Conservation (phyloP, 2,113 vertebrate species). For the Crocuta crocuta region DNA sequence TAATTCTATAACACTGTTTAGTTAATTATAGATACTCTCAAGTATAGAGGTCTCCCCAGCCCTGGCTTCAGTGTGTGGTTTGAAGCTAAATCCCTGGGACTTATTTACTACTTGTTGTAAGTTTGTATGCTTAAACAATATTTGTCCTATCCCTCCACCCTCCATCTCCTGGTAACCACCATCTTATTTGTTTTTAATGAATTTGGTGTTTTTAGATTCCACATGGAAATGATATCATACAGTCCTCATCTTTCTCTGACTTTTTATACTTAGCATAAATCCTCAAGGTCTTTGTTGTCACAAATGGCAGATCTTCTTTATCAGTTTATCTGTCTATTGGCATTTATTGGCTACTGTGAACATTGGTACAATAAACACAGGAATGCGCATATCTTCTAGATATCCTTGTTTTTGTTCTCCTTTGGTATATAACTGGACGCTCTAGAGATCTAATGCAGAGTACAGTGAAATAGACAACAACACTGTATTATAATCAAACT, state of each 20-base stretch:
- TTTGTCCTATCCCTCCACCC: not conserved
- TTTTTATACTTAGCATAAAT: not conserved
- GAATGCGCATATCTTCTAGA: not conserved
- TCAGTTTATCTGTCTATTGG: not conserved
- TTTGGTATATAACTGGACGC: not conserved
- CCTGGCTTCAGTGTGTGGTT: not conserved
- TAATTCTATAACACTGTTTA: not conserved
- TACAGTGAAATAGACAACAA: not conserved
- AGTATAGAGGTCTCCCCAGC: not conserved
- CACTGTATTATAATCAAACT: not conserved
- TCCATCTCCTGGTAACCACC: not conserved
- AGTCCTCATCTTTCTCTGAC: not conserved
- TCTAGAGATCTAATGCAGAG: not conserved
- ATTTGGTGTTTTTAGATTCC: not conserved
- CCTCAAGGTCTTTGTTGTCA: not conserved
- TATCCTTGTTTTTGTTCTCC: not conserved
- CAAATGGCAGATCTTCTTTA: not conserved
- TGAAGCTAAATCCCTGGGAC: not conserved
- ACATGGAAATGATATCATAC: not conserved
- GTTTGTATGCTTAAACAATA: not conserved
- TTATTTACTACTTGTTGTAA: not conserved
- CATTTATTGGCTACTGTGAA: not conserved
- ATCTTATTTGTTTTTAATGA: not conserved
- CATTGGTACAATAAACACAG: not conserved
- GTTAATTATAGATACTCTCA: not conserved